Base-by-base conservation (phyloP, 92 coral and sea anemone genomes). In the Umimayanthus kanabou region DNA sequence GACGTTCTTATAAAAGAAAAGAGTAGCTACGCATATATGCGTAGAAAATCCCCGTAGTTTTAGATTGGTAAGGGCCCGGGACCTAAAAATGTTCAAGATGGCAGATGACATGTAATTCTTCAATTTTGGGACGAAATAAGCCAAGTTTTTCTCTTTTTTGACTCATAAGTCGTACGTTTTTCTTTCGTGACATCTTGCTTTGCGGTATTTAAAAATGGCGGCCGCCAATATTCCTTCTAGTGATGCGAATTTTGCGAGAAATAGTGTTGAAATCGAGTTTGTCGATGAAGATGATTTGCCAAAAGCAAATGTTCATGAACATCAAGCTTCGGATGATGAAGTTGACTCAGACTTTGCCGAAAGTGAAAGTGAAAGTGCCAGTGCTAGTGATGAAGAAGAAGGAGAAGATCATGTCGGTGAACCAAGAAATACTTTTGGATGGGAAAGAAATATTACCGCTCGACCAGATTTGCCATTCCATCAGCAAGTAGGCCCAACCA, bases 241-340 rank as follows among this genome's bases (percentile, higher is more conserved):
- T 61, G n/a, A 25, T 61, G 20, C 23, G 66, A 57, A 57, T 57
- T 57, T 57, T 57, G 66, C 66, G 66, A 57, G 66, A 85, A 85
- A 74, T 72, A 66, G 74, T 69, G 66, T 84, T 49, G 88, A 85
- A 85, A 73, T 74, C 82, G 73, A 85, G 79, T 85, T 86, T 86
- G 30, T 76, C 65, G 89, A 86, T 55, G 89, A 77, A 76, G 76
- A 86, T 73, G 45, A 85, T 39, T 70, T 67, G 22, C 79, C 87
- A 75, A 75, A 76, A 55, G 89, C 89, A 75, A 58, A 73, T 86
- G 81, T 85, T 85, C 29, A 73, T 7, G 83, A 76, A 64, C 83
- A 76, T n/a, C 76, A 80, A 18, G 67, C 58, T 71, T 85, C 74
- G 29, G 74, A 53, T 73, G 81, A 85, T 76, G 78, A 86, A 82